These are phyloP conservation scores for Empis stercorea DNA, from an alignment of 2,888 invertebrate genomes.

Conservation along the genomic window DNA sequence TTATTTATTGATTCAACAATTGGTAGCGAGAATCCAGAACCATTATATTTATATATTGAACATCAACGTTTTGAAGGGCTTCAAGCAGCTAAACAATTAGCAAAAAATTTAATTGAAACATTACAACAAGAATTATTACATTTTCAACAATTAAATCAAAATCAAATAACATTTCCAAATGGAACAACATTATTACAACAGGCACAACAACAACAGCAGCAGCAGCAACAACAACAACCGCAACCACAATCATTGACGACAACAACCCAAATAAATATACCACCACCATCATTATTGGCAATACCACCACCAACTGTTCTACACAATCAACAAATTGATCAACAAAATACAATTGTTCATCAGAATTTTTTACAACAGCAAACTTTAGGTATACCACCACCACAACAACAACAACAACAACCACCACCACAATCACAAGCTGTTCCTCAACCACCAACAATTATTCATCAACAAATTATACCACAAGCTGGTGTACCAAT, in stretches of 20 bases:
- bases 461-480: slow-evolving; percentile 19
- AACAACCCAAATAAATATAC: slow-evolving; percentile 18
- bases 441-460: slow-evolving; percentile 11
- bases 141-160: slow-evolving; percentile 17
- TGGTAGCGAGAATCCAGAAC: slow-evolving; percentile 51
- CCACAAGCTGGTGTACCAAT: slow-evolving; percentile 17
- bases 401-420: slow-evolving; percentile 12
- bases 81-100: slow-evolving; percentile 49
- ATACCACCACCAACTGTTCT: slow-evolving; percentile 17
- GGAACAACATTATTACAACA: slow-evolving; percentile 1
- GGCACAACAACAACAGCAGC: slow-evolving; percentile 10
- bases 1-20: slow-evolving; percentile 43
- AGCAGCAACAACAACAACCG: slow-evolving; percentile 4
- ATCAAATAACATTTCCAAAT: neutral
- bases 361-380: slow-evolving; percentile 11
- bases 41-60: slow-evolving; percentile 62
- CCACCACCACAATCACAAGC: slow-evolving; percentile 9
- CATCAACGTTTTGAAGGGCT: slow-evolving; percentile 54
- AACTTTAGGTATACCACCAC: slow-evolving; percentile 11
- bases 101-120: slow-evolving; percentile 67
- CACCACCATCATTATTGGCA: slow-evolving; percentile 15
- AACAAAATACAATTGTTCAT: slow-evolving; percentile 9
- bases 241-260: slow-evolving; percentile 6
- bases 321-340: slow-evolving; percentile 3
- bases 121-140: slow-evolving; percentile 45